phyloP scores from a whole-genome alignment of 2,113 vertebrate genomes.

The Rissa tridactyla region DNA sequence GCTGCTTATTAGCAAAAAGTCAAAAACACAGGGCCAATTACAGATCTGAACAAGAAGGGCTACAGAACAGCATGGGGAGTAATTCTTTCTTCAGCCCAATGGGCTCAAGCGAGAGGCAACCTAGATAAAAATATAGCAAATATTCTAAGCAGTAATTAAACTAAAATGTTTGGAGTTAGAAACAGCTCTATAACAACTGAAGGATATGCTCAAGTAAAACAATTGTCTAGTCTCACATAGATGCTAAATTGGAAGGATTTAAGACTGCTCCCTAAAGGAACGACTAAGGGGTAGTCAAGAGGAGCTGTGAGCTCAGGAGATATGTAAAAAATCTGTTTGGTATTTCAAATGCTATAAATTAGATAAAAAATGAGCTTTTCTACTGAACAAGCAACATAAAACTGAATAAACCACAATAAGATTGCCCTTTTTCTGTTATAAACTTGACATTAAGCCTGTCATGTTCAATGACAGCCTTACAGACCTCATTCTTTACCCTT shows the following conservation, averaged over 20 bases:
- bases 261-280: slow-evolving; percentile 92
- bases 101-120: slow-evolving; percentile 89
- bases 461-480: slow-evolving; percentile 98
- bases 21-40: slow-evolving; percentile 99
- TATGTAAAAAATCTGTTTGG: slow-evolving; percentile 99
- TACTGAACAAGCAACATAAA: slow-evolving; percentile 91
- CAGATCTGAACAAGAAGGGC: slow-evolving; percentile 95
- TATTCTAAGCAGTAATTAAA: slow-evolving; percentile 98
- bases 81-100: slow-evolving; percentile 94
- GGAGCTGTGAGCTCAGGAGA: slow-evolving; percentile 95
- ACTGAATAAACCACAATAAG: slow-evolving; percentile 99
- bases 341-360: slow-evolving; percentile 99
- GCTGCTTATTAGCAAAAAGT: slow-evolving; percentile 99
- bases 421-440: slow-evolving; percentile 93
- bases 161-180: slow-evolving; percentile 95
- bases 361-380: slow-evolving; percentile 93
- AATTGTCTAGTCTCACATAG: slow-evolving; percentile 88
- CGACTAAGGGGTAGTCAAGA: slow-evolving; percentile 83
- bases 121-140: slow-evolving; percentile 84
- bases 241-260: slow-evolving; percentile 99
- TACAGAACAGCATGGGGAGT: slow-evolving; percentile 95
- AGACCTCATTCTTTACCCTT: slow-evolving; percentile 93
- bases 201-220: slow-evolving; percentile 94
- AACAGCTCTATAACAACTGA: slow-evolving; percentile 94
- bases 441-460: slow-evolving; percentile 99